Evolutionary conservation across 2,888 invertebrate species (phyloP).

Genomic region (Panorpa germanica): DNA sequence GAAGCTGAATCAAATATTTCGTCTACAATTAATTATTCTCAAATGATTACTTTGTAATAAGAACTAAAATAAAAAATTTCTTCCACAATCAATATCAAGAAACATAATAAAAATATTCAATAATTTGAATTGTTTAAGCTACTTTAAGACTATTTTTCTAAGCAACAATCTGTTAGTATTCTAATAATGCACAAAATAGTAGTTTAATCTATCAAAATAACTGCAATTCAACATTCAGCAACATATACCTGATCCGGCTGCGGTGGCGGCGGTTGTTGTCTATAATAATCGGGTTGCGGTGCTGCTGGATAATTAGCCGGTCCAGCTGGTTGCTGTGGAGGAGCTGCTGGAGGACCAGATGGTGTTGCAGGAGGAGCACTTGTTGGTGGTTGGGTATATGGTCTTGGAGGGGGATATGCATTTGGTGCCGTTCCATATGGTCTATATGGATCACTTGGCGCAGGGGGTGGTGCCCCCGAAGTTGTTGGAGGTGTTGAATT

Average conservation of each 20-base stretch:
- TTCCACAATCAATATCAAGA: too few relatives aligned
- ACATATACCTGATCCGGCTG: conserved; percentile 23
- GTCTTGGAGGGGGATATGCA: conserved; percentile 16
- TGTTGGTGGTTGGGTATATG: conserved; percentile 18
- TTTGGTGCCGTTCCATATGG: conserved; percentile 10
- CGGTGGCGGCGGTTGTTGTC: conserved; percentile 20
- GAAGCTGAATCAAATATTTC: too few relatives aligned
- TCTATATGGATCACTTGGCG: conserved; percentile 13
- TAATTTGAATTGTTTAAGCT: too few relatives aligned
- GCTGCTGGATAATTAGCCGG: conserved; percentile 27
- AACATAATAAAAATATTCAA: too few relatives aligned
- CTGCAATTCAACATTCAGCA: too few relatives aligned
- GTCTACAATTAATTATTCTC: too few relatives aligned
- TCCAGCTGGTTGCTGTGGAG: conserved; percentile 27
- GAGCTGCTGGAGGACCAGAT: conserved; percentile 24
- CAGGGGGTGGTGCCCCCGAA: conserved; percentile 18
- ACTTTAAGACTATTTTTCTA: too few relatives aligned
- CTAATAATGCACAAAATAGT: too few relatives aligned
- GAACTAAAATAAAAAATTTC: too few relatives aligned
- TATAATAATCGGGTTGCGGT: conserved; percentile 33
- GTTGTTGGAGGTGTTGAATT: conserved; percentile 21
- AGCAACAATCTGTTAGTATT: too few relatives aligned
- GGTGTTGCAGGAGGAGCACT: conserved; percentile 13
- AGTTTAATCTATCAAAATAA: too few relatives aligned
- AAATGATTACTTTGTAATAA: too few relatives aligned